Base-by-base conservation (phyloP, 37 sponge, comb jelly and placozoan genomes). In the Cliona cf. orientalis region DNA sequence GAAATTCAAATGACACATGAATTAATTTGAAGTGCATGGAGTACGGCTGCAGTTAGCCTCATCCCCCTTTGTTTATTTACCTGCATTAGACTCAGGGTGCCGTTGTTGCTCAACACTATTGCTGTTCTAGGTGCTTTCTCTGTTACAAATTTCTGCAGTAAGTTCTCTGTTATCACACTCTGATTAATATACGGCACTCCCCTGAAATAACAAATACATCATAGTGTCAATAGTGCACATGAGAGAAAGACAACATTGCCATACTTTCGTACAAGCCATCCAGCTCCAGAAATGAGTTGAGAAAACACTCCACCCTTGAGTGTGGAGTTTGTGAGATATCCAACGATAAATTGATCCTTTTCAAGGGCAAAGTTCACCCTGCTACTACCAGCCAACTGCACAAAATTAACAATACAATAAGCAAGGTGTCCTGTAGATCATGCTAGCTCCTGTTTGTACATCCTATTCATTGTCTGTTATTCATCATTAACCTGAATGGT, bases 221-320 rank as follows among this genome's bases (percentile, higher is more conserved):
- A 32, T 55, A 17, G 11, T 37, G 42, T 12, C 23, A 36, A 5
- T 28, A 42, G 72, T 31, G 22, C 19, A 38, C 35, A 6, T 68
- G 22, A n/a, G n/a, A 69, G 42, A 38, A 69, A 11, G 12, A 6
- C 23, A 38, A 9, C 69, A 38, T 23, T 38, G 7, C 9, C 85
- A 66, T 39, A 86, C 92, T 55, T 64, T 53, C 85, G 67, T 5
- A 92, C 92, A 9, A 92, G 46, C 92, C 92, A 92, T 0, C 92
- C 92, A 75, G 85, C 80, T 41, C 88, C 92, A 33, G 68, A 59
- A 28, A 87, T 87, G 71, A 87, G 38, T 32, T 91, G 67, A 17
- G 31, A 14, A 6, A 79, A 66, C 31, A 68, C 65, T 12, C 56
- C 35, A n/a, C 75, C 36, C 2, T 49, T 64, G 23, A 92, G n/a